phyloP scores from a whole-genome alignment of 2,797 vertebrate genomes.

The Meriones psammophilus region DNA sequence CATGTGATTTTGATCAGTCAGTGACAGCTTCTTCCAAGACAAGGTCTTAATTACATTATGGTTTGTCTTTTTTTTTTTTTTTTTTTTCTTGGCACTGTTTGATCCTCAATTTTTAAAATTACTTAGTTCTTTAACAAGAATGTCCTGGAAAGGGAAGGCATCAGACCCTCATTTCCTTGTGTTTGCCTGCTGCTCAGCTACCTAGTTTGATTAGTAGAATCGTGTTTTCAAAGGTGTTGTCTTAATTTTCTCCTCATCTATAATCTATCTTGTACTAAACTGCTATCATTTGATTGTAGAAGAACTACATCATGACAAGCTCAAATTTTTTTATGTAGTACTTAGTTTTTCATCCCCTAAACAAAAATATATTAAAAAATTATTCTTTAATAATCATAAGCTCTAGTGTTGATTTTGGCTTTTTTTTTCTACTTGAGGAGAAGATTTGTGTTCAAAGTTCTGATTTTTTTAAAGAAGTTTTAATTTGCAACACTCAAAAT shows the following conservation, averaged over 20 bases:
- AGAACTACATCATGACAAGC: background rate
- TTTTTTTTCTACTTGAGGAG: background rate
- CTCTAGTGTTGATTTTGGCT: background rate
- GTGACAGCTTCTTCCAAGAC: background rate
- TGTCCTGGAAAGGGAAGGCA: conserved; percentile 40
- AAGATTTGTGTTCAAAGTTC: conserved; percentile 11
- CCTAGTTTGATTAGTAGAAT: conserved; percentile 60
- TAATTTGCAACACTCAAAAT: conserved; percentile 3
- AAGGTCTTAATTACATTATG: background rate
- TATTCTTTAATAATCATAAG: background rate
- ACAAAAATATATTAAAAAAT: conserved; percentile 4
- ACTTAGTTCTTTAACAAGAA: conserved; percentile 60
- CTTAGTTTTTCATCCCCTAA: conserved; percentile 14
- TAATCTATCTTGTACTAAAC: conserved; percentile 9
- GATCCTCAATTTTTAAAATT: conserved; percentile 52
- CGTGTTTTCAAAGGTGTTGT: conserved; percentile 51
- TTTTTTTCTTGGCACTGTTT: background rate
- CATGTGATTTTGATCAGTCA: background rate
- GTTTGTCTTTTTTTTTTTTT: conserved; percentile 31
- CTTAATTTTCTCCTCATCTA: conserved; percentile 46
- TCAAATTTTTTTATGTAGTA: background rate
- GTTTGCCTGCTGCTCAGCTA: conserved; percentile 38
- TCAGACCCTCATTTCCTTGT: conserved; percentile 48
- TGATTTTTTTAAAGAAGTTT: background rate
- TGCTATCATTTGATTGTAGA: background rate